These are phyloP conservation scores for Synergus umbraculus DNA, from an alignment of 2,888 invertebrate genomes.

Conservation along the genomic window DNA sequence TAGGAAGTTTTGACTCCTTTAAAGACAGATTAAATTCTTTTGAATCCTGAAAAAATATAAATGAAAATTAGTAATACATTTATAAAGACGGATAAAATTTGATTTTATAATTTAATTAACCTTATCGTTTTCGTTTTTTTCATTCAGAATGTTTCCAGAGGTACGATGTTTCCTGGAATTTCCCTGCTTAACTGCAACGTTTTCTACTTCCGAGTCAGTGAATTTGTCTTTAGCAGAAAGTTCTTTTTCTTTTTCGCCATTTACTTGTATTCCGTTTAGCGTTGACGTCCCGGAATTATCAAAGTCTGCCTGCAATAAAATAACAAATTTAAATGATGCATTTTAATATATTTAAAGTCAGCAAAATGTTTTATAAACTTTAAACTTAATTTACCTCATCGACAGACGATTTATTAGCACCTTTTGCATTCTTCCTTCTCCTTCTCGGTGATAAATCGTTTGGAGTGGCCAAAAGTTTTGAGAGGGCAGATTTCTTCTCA, in stretches of 20 bases:
- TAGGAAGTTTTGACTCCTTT: background rate
- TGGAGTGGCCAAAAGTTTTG: background rate
- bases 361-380: background rate
- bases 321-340: too few relatives aligned
- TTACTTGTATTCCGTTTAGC: background rate
- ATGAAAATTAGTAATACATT: background rate
- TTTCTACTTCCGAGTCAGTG: background rate
- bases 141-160: background rate
- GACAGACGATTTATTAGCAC: background rate
- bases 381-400: background rate
- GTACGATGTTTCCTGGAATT: background rate
- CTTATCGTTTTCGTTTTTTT: background rate
- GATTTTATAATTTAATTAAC: background rate
- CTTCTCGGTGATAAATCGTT: background rate
- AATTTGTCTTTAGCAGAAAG: background rate
- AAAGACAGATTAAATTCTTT: background rate
- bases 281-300: background rate
- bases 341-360: background rate
- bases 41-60: constrained; percentile 9
- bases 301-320: too few relatives aligned
- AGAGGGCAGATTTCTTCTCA: background rate
- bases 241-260: background rate
- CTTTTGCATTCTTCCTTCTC: background rate
- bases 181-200: background rate
- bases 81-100: background rate